phyloP scores from a whole-genome alignment of 2,113 vertebrate species.

The Malurus elegans region DNA sequence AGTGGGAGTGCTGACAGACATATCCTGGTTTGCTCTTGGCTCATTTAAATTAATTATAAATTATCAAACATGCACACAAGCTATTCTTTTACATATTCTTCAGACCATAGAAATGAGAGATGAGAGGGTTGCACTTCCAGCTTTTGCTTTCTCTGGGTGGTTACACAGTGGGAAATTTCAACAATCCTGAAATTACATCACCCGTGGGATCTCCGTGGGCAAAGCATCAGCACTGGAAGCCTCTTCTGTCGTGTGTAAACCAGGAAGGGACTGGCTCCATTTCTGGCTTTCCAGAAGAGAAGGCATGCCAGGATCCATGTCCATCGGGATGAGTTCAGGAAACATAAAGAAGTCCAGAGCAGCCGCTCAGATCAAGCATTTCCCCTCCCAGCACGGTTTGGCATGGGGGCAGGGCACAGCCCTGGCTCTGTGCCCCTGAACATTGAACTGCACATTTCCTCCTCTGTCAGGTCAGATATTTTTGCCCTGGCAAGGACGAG shows the following conservation, averaged over 20 bases:
- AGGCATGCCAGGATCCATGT: neutral
- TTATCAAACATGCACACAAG: neutral
- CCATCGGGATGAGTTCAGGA: neutral
- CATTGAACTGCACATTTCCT: neutral
- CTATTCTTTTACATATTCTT: neutral
- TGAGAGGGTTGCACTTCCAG: neutral
- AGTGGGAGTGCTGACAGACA: neutral
- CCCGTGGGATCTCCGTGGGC: rapidly evolving
- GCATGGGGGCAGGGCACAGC: neutral
- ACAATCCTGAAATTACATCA: neutral
- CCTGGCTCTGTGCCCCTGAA: neutral
- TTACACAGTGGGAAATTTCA: neutral
- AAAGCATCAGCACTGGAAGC: neutral
- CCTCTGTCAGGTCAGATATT: neutral
- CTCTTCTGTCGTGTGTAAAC: neutral
- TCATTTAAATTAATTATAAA: neutral
- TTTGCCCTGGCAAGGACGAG: neutral
- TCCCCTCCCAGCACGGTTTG: neutral
- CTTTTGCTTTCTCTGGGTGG: neutral
- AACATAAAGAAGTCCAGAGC: neutral
- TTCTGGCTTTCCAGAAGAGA: neutral
- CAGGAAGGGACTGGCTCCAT: neutral
- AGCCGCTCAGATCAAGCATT: neutral
- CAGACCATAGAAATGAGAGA: neutral
- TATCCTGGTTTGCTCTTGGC: neutral